Conservation (phyloP, 2,888 invertebrate species). For the Pandemis cinnamomeana region DNA sequence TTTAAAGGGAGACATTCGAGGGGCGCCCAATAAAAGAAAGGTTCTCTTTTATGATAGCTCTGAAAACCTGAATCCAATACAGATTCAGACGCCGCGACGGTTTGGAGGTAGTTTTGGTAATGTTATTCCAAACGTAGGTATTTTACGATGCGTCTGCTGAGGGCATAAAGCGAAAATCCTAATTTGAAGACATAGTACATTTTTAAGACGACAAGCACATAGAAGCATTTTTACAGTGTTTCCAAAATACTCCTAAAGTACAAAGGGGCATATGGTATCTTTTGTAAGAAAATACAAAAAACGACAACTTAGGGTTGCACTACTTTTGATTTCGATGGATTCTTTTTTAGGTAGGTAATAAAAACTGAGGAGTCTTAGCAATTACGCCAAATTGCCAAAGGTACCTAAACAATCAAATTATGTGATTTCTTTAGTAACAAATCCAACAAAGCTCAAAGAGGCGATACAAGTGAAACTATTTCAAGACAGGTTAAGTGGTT, state of each 20-base stretch:
- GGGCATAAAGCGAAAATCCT: slow-evolving; percentile 24
- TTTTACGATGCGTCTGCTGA: slow-evolving; percentile 21
- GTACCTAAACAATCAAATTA: neutral
- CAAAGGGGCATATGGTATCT: too few species aligned
- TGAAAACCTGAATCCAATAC: slow-evolving; percentile 14
- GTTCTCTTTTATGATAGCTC: slow-evolving; percentile 13
- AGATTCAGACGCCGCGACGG: slow-evolving; percentile 5
- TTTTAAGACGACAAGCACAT: neutral
- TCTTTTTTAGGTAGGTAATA: too few species aligned
- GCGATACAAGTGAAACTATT: neutral
- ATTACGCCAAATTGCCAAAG: neutral
- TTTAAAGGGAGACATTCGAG: slow-evolving; percentile 5
- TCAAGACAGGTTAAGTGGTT: neutral
- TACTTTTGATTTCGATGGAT: too few species aligned
- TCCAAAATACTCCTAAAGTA: too few species aligned
- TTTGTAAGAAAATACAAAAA: too few species aligned
- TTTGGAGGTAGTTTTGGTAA: slow-evolving; percentile 8
- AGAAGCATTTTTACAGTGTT: too few species aligned
- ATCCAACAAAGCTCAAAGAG: neutral
- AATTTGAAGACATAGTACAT: slow-evolving; percentile 23
- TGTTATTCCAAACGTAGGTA: slow-evolving; percentile 10
- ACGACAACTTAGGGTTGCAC: too few species aligned
- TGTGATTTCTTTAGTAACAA: neutral
- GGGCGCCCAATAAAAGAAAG: slow-evolving; percentile 14
- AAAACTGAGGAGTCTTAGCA: too few species aligned